Evolutionary conservation across 2,888 invertebrate species (phyloP).

Genomic region (Idaea biselata): DNA sequence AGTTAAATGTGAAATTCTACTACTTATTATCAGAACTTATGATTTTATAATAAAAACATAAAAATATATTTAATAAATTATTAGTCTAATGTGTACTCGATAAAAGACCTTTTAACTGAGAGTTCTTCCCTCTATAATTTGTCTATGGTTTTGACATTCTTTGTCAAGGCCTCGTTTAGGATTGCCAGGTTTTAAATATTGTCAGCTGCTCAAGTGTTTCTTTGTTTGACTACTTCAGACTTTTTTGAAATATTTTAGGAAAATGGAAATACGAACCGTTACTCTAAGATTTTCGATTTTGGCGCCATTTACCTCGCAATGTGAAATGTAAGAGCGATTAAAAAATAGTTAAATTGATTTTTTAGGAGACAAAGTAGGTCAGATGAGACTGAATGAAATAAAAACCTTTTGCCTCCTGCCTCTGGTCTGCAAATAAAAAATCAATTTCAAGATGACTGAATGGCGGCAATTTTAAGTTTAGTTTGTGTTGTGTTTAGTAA

Average conservation of each 20-base stretch:
- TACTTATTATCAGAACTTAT: background rate
- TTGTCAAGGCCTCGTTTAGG: conserved; percentile 37
- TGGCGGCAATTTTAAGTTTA: background rate
- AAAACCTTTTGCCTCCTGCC: background rate
- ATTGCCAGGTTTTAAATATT: conserved; percentile 15
- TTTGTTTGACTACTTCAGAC: background rate
- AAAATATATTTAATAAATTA: background rate
- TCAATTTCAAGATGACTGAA: background rate
- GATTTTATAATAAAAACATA: background rate
- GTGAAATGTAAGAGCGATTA: background rate
- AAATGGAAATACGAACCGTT: too few species aligned
- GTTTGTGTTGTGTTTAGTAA: background rate
- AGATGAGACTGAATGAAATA: background rate
- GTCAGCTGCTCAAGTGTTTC: conserved; percentile 15
- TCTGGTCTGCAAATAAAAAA: background rate
- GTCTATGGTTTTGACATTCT: conserved; percentile 47
- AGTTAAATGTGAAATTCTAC: background rate
- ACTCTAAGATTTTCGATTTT: too few species aligned
- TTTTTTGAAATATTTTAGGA: too few species aligned
- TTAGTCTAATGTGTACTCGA: conserved; percentile 13
- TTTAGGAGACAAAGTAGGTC: background rate
- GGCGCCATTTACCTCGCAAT: too few species aligned
- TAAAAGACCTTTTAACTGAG: conserved; percentile 34
- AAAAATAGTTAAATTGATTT: background rate
- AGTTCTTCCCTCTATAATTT: conserved; percentile 24